These are phyloP conservation scores for Deilephila porcellus DNA, from an alignment of 2,888 invertebrate genomes.

Conservation along the genomic window DNA sequence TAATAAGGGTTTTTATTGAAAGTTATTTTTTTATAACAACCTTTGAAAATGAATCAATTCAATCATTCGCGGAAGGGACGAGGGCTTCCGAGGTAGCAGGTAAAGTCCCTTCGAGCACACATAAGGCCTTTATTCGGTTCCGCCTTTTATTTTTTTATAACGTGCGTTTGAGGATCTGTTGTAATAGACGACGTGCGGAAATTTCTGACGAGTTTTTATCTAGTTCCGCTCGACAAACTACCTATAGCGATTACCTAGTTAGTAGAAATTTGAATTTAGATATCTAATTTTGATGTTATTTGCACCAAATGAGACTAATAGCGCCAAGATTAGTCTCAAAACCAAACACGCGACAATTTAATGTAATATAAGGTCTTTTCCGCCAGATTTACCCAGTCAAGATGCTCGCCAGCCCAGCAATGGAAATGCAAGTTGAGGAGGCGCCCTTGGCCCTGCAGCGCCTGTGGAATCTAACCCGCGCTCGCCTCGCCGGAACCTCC, in stretches of 20 bases:
- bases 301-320: background rate
- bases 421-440: slow-evolving; percentile 85
- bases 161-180: background rate
- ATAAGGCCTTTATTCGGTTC: background rate
- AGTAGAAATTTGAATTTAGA: no score
- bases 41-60: background rate
- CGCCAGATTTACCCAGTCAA: slow-evolving; percentile 49
- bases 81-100: background rate
- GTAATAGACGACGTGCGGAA: background rate
- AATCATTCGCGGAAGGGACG: background rate
- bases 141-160: slow-evolving; percentile 11
- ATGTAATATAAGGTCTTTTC: background rate
- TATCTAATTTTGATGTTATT: no score
- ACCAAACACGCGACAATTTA: background rate
- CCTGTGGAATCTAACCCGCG: slow-evolving; percentile 80
- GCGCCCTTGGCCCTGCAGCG: slow-evolving; percentile 79
- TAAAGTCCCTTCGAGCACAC: background rate
- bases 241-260: no score
- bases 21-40: background rate
- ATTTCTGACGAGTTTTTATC: background rate
- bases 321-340: no score
- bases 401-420: slow-evolving; percentile 77
- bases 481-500: slow-evolving; percentile 77
- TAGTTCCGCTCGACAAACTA: background rate
- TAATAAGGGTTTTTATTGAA: background rate